Evolutionary conservation across 2,888 invertebrate species (phyloP).

Genomic region (Melieria crassipennis): DNA sequence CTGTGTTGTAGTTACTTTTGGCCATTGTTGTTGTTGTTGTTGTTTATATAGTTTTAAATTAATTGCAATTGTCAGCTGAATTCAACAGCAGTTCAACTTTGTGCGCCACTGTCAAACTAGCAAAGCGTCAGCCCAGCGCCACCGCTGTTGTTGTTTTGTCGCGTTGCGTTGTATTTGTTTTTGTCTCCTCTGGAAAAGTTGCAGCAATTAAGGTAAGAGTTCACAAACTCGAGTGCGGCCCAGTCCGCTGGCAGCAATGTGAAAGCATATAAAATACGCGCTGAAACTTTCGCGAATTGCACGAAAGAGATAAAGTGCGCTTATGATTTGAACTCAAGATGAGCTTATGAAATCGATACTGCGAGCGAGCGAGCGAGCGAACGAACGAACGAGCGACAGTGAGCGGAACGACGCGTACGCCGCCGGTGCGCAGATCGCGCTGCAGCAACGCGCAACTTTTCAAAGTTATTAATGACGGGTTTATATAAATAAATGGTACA

Average conservation of each 20-base stretch:
- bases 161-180: conserved; percentile 12
- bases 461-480: too few species aligned
- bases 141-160: conserved; percentile 20
- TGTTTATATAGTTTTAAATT: conserved; percentile 22
- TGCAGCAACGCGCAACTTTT: too few species aligned
- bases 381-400: too few species aligned
- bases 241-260: too few species aligned
- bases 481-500: too few species aligned
- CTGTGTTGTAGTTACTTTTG: background rate
- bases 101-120: conserved; percentile 7
- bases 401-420: too few species aligned
- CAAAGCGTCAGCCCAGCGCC: conserved; percentile 9
- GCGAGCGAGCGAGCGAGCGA: too few species aligned
- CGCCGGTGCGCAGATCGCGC: too few species aligned
- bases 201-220: conserved; percentile 32
- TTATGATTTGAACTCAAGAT: too few species aligned
- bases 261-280: too few species aligned
- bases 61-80: conserved; percentile 31
- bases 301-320: conserved; percentile 7
- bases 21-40: background rate
- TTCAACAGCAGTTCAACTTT: conserved; percentile 1
- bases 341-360: too few species aligned
- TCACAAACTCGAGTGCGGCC: conserved; percentile 3
- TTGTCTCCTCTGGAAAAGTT: conserved; percentile 19
- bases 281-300: background rate